phyloP scores from a whole-genome alignment of 1,140 invertebrate genomes.

The Drosophila virilis region DNA sequence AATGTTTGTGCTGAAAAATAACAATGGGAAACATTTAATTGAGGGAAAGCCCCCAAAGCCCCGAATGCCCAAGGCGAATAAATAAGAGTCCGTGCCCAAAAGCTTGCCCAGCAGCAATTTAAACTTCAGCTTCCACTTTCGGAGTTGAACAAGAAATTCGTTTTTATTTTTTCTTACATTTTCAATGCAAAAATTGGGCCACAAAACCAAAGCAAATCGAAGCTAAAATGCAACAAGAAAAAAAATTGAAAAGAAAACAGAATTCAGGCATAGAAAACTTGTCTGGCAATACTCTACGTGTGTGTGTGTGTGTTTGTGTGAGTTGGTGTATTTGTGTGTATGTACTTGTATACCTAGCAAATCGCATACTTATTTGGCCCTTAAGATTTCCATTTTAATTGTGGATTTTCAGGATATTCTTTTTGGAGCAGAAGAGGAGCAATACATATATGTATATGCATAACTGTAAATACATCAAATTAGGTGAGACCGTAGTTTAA shows the following conservation, averaged over 20 bases:
- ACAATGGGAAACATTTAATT: slow-evolving; percentile 76
- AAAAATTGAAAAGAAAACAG: slow-evolving; percentile 6
- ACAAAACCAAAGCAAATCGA: slow-evolving; percentile 37
- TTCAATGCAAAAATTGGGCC: slow-evolving; percentile 50
- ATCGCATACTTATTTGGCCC: neutral
- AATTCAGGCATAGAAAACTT: slow-evolving; percentile 27
- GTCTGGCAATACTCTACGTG: neutral
- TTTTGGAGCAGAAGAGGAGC: no score
- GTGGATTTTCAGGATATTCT: no score
- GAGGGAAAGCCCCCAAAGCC: slow-evolving; percentile 64
- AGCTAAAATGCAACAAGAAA: slow-evolving; percentile 6
- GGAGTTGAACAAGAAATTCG: slow-evolving; percentile 55
- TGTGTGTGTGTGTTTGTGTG: neutral
- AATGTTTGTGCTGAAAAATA: slow-evolving; percentile 62
- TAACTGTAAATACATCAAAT: no score
- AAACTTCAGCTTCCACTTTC: slow-evolving; percentile 74
- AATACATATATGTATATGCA: no score
- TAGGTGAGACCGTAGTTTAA: no score
- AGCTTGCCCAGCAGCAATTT: slow-evolving; percentile 55
- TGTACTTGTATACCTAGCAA: neutral
- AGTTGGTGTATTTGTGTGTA: neutral
- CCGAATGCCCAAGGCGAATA: slow-evolving; percentile 20
- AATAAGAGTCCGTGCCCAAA: slow-evolving; percentile 17
- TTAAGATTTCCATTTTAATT: neutral
- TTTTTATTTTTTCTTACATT: slow-evolving; percentile 37